phyloP scores from a whole-genome alignment of 2,888 invertebrate species.

The Ennomos fuscantarius region DNA sequence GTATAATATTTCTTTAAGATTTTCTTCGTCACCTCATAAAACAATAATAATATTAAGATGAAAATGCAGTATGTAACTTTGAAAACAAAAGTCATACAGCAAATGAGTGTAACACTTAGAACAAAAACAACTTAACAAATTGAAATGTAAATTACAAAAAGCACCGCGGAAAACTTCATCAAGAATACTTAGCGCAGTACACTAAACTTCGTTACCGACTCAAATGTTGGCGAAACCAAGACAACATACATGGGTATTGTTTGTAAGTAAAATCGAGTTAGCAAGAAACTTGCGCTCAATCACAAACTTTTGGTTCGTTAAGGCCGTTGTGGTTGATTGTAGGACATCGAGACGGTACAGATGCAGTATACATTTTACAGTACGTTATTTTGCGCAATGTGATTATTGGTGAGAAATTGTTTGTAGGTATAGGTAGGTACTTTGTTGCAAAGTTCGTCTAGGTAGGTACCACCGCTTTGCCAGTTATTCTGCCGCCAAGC shows the following conservation, averaged over 20 bases:
- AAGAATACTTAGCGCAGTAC: slow-evolving; percentile 36
- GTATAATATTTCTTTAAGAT: slow-evolving; percentile 1
- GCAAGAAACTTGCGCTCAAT: slow-evolving; percentile 42
- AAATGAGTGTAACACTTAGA: slow-evolving; percentile 14
- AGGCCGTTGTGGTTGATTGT: slow-evolving; percentile 32
- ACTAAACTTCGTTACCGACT: slow-evolving; percentile 30
- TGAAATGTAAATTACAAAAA: slow-evolving; percentile 33
- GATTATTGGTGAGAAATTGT: no score
- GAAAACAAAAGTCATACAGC: slow-evolving; percentile 10
- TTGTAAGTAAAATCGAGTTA: slow-evolving; percentile 47
- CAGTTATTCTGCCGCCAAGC: no score
- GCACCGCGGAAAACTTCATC: slow-evolving; percentile 33
- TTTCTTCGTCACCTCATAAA: slow-evolving; percentile 1
- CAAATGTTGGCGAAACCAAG: slow-evolving; percentile 42
- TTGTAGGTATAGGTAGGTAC: no score
- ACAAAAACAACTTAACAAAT: slow-evolving; percentile 15
- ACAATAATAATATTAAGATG: background rate
- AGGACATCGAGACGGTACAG: slow-evolving; percentile 18
- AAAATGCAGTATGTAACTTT: slow-evolving; percentile 3
- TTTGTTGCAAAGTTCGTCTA: no score
- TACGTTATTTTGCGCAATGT: background rate
- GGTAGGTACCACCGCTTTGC: no score
- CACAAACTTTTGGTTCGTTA: slow-evolving; percentile 35
- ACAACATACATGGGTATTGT: slow-evolving; percentile 50
- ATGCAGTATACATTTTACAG: background rate